A percentile compares a stretch with the other conserved stretches of the same genome.
Evolutionary conservation across 1,140 invertebrate species (phyloP).

Genomic region (Heliconius nattereri): DNA sequence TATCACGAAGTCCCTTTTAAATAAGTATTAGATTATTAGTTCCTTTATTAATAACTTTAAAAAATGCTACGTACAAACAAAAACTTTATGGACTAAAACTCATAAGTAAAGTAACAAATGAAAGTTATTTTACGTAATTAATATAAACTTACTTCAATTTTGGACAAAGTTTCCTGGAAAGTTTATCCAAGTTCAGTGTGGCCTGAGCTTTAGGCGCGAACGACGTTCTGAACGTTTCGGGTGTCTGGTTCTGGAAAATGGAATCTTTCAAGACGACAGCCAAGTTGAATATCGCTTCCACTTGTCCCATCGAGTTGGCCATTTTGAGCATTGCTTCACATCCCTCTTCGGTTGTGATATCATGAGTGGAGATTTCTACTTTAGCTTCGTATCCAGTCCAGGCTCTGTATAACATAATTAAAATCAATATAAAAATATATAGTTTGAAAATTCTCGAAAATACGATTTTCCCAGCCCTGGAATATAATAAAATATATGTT

Average conservation of each 20-base stretch:
- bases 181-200: slow-evolving; percentile 83
- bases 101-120: no score
- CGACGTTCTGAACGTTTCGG: slow-evolving; percentile 81
- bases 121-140: background rate
- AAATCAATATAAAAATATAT: no score
- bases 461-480: no score
- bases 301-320: slow-evolving; percentile 83
- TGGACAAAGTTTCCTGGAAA: slow-evolving; percentile 83
- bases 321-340: slow-evolving; percentile 84
- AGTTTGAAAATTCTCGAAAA: no score
- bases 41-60: no score
- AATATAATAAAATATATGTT: no score
- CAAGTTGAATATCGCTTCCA: slow-evolving; percentile 92
- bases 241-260: slow-evolving; percentile 84
- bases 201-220: slow-evolving; percentile 83
- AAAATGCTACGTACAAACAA: no score
- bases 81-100: no score
- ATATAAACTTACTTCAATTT: slow-evolving; percentile 71
- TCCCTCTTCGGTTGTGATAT: slow-evolving; percentile 84
- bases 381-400: slow-evolving; percentile 85
- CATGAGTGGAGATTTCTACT: slow-evolving; percentile 83
- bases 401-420: slow-evolving; percentile 60
- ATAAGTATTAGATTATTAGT: background rate
- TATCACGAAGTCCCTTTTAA: slow-evolving; percentile 84
- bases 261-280: slow-evolving; percentile 86